These are phyloP conservation scores for Nomada flava DNA, from an alignment of 2,888 invertebrate species.

Conservation along the genomic window DNA sequence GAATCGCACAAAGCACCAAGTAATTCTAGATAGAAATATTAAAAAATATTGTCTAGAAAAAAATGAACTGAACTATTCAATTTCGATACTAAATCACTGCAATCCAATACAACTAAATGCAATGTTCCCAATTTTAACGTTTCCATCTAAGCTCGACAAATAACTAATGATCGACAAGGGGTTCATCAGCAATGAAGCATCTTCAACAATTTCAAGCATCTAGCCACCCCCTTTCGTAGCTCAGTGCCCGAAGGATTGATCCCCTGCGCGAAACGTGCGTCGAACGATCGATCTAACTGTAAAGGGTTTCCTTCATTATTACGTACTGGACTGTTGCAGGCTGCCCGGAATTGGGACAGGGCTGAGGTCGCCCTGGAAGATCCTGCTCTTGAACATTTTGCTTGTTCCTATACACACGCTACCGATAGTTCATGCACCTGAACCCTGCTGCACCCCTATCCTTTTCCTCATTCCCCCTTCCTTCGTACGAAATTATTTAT, in stretches of 20 bases:
- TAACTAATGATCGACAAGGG: too few relatives aligned
- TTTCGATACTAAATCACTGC: too few relatives aligned
- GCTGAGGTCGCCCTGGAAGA: conserved; percentile 79
- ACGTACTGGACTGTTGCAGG: conserved; percentile 79
- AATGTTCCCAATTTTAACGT: too few relatives aligned
- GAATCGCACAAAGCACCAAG: too few relatives aligned
- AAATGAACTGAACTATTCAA: too few relatives aligned
- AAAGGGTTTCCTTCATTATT: conserved; percentile 52
- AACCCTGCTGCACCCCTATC: conserved; percentile 59
- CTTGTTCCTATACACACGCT: conserved; percentile 64
- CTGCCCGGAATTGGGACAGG: conserved; percentile 77
- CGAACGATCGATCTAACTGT: conserved; percentile 59
- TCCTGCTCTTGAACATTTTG: conserved; percentile 80
- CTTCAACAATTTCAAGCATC: neutral
- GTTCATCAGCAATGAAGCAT: too few relatives aligned
- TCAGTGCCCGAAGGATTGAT: conserved; percentile 43
- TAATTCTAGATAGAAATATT: too few relatives aligned
- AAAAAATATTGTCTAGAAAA: too few relatives aligned
- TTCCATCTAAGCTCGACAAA: too few relatives aligned
- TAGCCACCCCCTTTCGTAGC: neutral
- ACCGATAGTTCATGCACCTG: conserved; percentile 72
- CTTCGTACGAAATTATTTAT: neutral
- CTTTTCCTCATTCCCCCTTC: conserved; percentile 1
- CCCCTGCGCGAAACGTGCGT: conserved; percentile 52
- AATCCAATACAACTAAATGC: too few relatives aligned